These are phyloP conservation scores for Cephus nigrinus DNA, from an alignment of 2,888 invertebrate genomes.

Conservation along the genomic window DNA sequence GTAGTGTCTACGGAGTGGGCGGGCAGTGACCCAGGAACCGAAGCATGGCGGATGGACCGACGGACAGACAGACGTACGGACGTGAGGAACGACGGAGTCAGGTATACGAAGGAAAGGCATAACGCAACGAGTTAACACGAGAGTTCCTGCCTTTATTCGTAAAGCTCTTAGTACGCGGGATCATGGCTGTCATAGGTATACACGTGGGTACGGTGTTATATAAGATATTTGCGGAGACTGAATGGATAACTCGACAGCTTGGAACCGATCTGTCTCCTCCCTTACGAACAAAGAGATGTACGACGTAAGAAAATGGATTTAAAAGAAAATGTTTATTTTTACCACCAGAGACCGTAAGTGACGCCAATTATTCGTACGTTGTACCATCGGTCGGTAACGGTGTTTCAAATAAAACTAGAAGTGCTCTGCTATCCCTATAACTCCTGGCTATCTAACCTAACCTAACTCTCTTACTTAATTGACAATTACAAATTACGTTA, in stretches of 20 bases:
- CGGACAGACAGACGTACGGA: constrained; percentile 16
- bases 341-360: not conserved
- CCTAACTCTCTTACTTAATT: not conserved
- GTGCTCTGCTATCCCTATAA: not conserved
- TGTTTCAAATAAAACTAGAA: not conserved
- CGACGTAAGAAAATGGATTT: not conserved
- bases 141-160: not conserved
- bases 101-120: constrained; percentile 8
- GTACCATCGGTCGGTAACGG: not conserved
- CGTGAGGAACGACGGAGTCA: constrained; percentile 7
- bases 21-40: constrained; percentile 46
- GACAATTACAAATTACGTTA: not conserved
- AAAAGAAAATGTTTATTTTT: not conserved
- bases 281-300: not conserved
- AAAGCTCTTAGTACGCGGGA: not conserved
- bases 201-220: not conserved
- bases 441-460: not conserved
- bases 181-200: not conserved
- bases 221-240: not conserved
- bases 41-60: constrained; percentile 41
- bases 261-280: not conserved
- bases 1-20: constrained; percentile 25
- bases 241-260: not conserved
- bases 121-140: not conserved
- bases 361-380: not conserved